phyloP scores from a whole-genome alignment of 30 jellyfish, hydroid and myxozoan genomes.

The Aurelia aurita region DNA sequence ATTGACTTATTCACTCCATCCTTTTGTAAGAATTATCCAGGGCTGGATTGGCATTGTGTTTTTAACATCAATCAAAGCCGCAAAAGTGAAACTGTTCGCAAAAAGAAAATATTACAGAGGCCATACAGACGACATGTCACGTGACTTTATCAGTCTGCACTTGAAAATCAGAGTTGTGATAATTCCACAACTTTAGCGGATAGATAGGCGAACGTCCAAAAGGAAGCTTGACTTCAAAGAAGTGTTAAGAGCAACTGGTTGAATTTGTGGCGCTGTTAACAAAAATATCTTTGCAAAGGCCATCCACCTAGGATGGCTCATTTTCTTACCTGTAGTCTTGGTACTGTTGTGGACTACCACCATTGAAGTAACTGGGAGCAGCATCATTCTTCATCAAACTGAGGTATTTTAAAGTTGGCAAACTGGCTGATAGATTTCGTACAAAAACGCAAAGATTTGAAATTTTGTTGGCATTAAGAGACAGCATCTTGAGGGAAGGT shows the following conservation, averaged over 20 bases:
- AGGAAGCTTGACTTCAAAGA: too few relatives aligned
- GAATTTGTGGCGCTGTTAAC: too few relatives aligned
- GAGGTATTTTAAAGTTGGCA: constrained; percentile 54
- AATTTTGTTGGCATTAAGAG: constrained; percentile 67
- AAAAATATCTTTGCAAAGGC: neutral
- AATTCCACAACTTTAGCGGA: too few relatives aligned
- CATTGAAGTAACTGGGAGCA: constrained; percentile 91
- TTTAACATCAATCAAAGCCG: neutral
- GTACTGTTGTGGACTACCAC: constrained; percentile 81
- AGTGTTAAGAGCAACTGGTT: neutral
- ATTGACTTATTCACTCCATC: too few relatives aligned
- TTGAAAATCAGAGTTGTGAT: too few relatives aligned
- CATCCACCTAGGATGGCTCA: too few relatives aligned
- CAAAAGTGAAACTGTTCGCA: neutral
- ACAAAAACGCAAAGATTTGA: constrained; percentile 68
- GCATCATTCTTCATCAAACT: constrained; percentile 93
- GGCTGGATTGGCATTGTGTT: neutral
- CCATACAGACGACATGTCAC: too few relatives aligned
- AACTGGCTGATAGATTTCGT: constrained; percentile 52
- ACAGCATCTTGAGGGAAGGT: constrained; percentile 59
- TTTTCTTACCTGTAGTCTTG: constrained; percentile 83
- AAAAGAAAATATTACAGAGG: too few relatives aligned
- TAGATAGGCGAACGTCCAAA: too few relatives aligned
- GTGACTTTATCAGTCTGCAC: too few relatives aligned
- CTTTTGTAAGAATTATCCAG: too few relatives aligned